Conservation (phyloP, 2,797 vertebrate genomes). For the Trichosurus vulpecula region DNA sequence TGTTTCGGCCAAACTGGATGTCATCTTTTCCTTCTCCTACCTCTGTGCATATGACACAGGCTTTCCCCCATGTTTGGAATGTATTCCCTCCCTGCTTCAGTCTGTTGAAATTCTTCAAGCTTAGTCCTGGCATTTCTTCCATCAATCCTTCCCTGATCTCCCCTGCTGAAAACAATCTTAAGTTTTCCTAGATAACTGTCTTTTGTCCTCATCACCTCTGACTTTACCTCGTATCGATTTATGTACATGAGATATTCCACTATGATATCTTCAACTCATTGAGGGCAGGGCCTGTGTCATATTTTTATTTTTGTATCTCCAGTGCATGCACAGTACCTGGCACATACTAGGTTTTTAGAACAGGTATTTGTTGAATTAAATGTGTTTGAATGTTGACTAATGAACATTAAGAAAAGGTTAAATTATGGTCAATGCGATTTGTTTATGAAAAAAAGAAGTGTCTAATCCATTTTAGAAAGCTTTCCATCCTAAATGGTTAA, state of each 20-base stretch:
- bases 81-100: neutral
- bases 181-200: neutral
- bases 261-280: neutral
- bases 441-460: neutral
- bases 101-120: neutral
- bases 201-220: neutral
- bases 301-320: neutral
- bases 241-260: neutral
- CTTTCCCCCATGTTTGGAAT: neutral
- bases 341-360: neutral
- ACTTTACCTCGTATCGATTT: neutral
- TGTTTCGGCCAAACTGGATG: neutral
- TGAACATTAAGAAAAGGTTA: neutral
- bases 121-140: neutral
- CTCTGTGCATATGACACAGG: neutral
- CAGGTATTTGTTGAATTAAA: neutral
- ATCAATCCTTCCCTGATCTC: neutral
- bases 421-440: neutral
- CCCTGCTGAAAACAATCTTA: neutral
- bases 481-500: neutral
- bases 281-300: neutral
- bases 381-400: neutral
- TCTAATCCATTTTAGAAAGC: neutral
- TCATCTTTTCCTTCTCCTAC: neutral
- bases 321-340: neutral